Evolutionary conservation across 2,888 invertebrate species (phyloP).

Genomic region (Oscheius sp.): DNA sequence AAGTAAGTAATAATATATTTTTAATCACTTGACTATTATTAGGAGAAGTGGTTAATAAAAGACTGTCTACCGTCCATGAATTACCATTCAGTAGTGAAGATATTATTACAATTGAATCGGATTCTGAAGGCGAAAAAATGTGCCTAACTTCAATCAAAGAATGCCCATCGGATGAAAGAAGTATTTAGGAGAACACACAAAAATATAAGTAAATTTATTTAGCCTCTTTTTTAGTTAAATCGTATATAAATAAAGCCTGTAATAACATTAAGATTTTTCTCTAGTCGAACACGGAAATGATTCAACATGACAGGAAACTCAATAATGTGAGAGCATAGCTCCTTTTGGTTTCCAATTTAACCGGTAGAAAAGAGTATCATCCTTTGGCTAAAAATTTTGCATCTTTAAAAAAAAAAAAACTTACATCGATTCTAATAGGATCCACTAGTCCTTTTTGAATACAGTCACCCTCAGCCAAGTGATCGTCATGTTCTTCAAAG

Average conservation of each 20-base stretch:
- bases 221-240: too few species aligned
- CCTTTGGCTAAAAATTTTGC: background rate
- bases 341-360: constrained; percentile 3
- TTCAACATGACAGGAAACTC: background rate
- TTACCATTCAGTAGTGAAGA: too few species aligned
- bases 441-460: background rate
- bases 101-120: too few species aligned
- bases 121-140: too few species aligned
- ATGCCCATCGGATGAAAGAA: too few species aligned
- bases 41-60: too few species aligned
- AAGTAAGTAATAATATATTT: too few species aligned
- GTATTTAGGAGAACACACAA: background rate
- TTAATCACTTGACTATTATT: too few species aligned
- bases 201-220: too few species aligned
- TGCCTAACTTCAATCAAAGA: too few species aligned
- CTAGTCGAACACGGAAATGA: background rate
- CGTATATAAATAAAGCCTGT: too few species aligned
- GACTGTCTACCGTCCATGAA: too few species aligned
- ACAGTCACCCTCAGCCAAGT: background rate
- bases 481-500: constrained; percentile 6
- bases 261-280: background rate
- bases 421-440: background rate
- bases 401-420: background rate
- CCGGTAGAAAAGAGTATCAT: background rate
- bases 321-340: background rate